phyloP scores from a whole-genome alignment of 2,113 vertebrate genomes.

The Parotia lawesii region DNA sequence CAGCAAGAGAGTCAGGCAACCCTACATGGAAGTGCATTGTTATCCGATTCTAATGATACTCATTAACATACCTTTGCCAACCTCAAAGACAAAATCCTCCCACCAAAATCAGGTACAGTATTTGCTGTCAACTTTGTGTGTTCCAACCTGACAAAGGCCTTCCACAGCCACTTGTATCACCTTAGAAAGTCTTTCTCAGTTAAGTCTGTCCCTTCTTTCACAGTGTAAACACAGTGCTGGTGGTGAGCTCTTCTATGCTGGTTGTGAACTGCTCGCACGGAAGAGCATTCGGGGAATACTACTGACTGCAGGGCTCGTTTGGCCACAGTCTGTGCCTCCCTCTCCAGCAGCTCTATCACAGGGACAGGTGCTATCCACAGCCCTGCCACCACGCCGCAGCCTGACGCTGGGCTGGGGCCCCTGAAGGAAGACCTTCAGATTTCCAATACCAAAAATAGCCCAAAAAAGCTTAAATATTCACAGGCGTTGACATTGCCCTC shows the following conservation, averaged over 20 bases:
- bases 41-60: not conserved
- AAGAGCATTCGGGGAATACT: not conserved
- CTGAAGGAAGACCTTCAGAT: not conserved
- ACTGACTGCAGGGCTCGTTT: not conserved
- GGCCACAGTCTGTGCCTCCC: accelerated
- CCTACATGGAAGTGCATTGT: not conserved
- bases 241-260: not conserved
- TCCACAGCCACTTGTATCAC: not conserved
- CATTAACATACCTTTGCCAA: slow-evolving; percentile 16
- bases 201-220: not conserved
- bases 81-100: not conserved
- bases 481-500: not conserved
- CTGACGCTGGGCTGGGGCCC: not conserved
- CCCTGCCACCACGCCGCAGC: not conserved
- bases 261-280: not conserved
- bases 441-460: not conserved
- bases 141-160: not conserved
- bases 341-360: not conserved
- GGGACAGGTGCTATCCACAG: not conserved
- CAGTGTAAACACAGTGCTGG: not conserved
- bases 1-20: slow-evolving; percentile 39
- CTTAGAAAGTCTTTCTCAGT: not conserved
- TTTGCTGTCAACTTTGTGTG: not conserved
- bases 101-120: not conserved
- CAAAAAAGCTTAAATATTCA: not conserved